Conservation (phyloP, 2,113 vertebrate genomes). For the Hippolais icterina region DNA sequence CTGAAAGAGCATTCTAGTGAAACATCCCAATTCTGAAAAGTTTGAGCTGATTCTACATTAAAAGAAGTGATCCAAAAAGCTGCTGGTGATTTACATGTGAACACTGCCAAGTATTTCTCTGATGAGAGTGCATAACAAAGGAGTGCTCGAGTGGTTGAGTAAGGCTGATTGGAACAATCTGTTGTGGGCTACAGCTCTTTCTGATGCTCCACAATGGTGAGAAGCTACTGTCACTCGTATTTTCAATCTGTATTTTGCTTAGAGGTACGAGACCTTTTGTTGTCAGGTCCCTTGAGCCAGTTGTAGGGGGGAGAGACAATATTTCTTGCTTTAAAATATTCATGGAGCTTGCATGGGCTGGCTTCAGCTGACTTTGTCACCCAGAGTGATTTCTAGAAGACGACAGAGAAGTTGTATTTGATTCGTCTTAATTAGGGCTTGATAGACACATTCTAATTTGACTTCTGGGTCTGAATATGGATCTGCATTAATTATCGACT, state of each 20-base stretch:
- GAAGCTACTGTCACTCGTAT: constrained; percentile 15
- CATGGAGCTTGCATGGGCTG: neutral
- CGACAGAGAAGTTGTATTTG: neutral
- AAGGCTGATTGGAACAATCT: constrained; percentile 46
- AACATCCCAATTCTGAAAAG: constrained; percentile 9
- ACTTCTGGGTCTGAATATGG: neutral
- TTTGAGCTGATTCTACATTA: neutral
- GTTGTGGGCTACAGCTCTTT: neutral
- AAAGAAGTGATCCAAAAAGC: constrained; percentile 41
- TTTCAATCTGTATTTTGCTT: neutral
- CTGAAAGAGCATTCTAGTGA: neutral
- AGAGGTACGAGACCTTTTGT: neutral
- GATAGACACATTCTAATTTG: neutral
- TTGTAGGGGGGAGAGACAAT: neutral
- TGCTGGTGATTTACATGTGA: constrained; percentile 34
- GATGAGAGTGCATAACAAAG: constrained; percentile 41
- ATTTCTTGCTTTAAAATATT: neutral
- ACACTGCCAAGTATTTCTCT: constrained; percentile 29
- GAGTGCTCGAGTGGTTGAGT: neutral
- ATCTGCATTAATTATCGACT: neutral
- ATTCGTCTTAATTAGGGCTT: neutral
- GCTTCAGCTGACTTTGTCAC: neutral
- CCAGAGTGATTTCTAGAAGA: neutral
- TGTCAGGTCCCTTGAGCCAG: neutral
- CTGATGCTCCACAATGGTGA: neutral